Evolutionary conservation across 2,888 invertebrate species (phyloP), one percentile per base, ranked within the genome.

Genomic region (Troglohyphantes excavatus): DNA sequence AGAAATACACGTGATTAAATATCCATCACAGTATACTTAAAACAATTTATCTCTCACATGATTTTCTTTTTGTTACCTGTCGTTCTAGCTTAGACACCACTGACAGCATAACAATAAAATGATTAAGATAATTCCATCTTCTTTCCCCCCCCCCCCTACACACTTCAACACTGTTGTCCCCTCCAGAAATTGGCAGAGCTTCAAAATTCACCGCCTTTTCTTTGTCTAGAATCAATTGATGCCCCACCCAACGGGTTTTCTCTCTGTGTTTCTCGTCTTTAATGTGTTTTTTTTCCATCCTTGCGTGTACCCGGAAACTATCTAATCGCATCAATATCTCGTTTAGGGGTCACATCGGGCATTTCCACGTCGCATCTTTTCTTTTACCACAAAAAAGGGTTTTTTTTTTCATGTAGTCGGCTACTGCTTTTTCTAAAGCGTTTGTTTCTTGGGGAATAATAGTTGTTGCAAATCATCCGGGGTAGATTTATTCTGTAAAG

Each of bases 221-320:
- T 68, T 70, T 46, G 76, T 46, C 76, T 68, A 7, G 33, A 33
- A 81, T 73, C 87, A 46, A 73, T 84, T 46, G 43, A 61, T 33
- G 33, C 87, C 63, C 87, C 87, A 87, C 87, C 87, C 79, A 81
- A 87, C 76, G 79, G 78, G 73, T 79, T 81, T 73, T 79, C 81
- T 72, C 81, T 72, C 79, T 79, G 53, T 87, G 65, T 87, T 87
- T 87, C 79, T 81, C 76, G 72, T 76, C 85, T 79, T 87, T 73
- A 87, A 87, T 81, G 87, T 87, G 29, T 87, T 87, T 81, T 87
- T 87, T 73, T 81, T 81, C 79, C 81, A 87, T 81, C 81, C 87
- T 27, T 61, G 43, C 72, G 63, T 81, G 87, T 59, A 79, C 73
- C 53, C 79, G 65, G 61, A 72, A 87, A 81, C 79, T 53, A 39